These are phyloP conservation scores for Myripristis murdjan DNA, from an alignment of 2,797 vertebrate genomes.

Conservation along the genomic window DNA sequence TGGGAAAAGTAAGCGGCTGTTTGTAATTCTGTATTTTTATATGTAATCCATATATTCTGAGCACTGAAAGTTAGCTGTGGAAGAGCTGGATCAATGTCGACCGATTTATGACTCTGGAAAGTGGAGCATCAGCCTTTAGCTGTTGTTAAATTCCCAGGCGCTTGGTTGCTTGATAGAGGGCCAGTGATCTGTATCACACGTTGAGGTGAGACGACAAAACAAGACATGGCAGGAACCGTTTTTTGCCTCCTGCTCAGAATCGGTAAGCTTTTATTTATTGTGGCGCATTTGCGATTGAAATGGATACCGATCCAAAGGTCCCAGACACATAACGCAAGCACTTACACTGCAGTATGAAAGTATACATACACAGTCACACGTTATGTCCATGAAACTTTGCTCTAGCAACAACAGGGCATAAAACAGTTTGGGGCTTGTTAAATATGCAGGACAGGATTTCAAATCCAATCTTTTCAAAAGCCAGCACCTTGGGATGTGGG, in stretches of 20 bases:
- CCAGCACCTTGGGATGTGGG: constrained; percentile 62
- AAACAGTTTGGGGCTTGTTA: constrained; percentile 70
- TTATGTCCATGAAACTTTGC: constrained; percentile 55
- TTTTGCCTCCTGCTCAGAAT: constrained; percentile 25
- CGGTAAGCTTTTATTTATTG: constrained; percentile 26
- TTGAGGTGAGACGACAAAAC: constrained; percentile 45
- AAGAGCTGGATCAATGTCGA: constrained; percentile 27
- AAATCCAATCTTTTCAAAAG: constrained; percentile 70
- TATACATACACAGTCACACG: constrained; percentile 32
- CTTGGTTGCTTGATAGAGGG: not conserved
- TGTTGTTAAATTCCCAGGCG: constrained; percentile 27
- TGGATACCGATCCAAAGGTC: constrained; percentile 24
- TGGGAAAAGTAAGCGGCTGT: constrained; percentile 6
- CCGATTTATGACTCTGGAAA: constrained; percentile 34
- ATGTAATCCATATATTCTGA: constrained; percentile 36
- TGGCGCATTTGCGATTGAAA: constrained; percentile 34
- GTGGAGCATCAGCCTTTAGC: constrained; percentile 25
- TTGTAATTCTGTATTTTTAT: constrained; percentile 28
- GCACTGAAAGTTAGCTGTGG: constrained; percentile 3
- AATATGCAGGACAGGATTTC: constrained; percentile 72
- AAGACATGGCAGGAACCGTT: constrained; percentile 6
- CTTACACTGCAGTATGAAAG: constrained; percentile 29
- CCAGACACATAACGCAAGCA: constrained; percentile 23
- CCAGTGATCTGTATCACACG: constrained; percentile 24
- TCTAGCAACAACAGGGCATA: constrained; percentile 49